Evolutionary conservation across 2,113 vertebrate species (phyloP), one percentile per base, ranked within the genome.

Genomic region (Malurus elegans): DNA sequence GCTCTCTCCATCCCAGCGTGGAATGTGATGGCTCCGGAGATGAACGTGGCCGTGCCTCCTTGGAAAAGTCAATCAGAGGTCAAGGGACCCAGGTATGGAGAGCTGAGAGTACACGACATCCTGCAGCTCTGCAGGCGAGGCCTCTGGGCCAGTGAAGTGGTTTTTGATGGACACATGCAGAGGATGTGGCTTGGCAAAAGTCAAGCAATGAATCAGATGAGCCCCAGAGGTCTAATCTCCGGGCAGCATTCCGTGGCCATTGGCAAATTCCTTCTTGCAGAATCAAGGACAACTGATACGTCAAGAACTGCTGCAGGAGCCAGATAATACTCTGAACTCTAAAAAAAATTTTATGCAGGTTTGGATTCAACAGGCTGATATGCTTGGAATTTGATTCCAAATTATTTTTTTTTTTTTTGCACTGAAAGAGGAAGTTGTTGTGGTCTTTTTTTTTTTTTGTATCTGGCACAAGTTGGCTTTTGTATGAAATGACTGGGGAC

Each of bases 41-140:
- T 0, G 14, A 79, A 13, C 0, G 0, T 42, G 66, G 66, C 78
- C 34, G 2, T 20, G 32, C 8, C 50, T 6, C 4, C 2, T 23
- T 47, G 50, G 50, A 48, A 75, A 42, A 86, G 58, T 79, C 74
- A 54, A 2, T 51, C 44, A 64, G 60, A 73, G 72, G 70, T 90
- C 34, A 42, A 38, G 47, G 45, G 81, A 50, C 18, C 32, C 58
- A 79, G 50, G 79, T 95, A 38, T n/a, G 29, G 71, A 71, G 24
- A 83, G 23, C 14, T 4, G 7, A 74, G 65, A 61, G 34, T 12
- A 3, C 23, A 6, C 73, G 42, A 20, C 0, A 0, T 71, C 6
- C 42, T 84, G 36, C 29, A 69, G 84, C 85, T 73, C 62, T 91
- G 62, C 74, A 82, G 53, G 28, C 45, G 36, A 15, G 29, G 34